A percentile compares a stretch with the other conserved stretches of the same genome.
Conservation (phyloP, 37 sponge, comb jelly and placozoan genomes). For the Cliona cf. orientalis region DNA sequence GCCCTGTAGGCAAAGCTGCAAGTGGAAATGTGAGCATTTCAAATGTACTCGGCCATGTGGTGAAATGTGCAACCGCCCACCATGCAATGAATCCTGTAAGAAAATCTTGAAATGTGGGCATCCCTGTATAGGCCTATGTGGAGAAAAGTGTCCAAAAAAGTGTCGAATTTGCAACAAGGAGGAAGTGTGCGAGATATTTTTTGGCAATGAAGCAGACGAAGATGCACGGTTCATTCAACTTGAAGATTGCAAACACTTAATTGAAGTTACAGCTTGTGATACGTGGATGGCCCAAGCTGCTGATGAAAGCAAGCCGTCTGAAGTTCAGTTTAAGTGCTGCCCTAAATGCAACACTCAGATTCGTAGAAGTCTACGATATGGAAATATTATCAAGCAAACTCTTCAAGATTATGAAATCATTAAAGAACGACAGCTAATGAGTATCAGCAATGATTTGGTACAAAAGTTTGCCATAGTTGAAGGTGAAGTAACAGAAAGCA, state of each 20-base stretch:
- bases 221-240: conserved; percentile 83
- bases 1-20: conserved; percentile 75
- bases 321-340: conserved; percentile 75
- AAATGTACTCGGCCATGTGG: conserved; percentile 79
- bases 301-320: too few species aligned
- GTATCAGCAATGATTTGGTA: not conserved
- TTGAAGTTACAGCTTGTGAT: conserved; percentile 82
- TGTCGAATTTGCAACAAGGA: conserved; percentile 73
- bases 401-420: conserved; percentile 65
- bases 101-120: conserved; percentile 73
- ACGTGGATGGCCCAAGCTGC: conserved; percentile 89
- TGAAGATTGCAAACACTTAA: conserved; percentile 84
- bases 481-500: not conserved
- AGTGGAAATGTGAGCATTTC: conserved; percentile 83
- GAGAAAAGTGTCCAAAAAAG: conserved; percentile 79
- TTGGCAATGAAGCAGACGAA: conserved; percentile 84
- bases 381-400: conserved; percentile 72
- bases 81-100: conserved; percentile 51
- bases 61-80: conserved; percentile 76
- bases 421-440: conserved; percentile 42
- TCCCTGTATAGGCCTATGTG: conserved; percentile 91
- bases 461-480: not conserved
- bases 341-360: conserved; percentile 82
- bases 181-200: conserved; percentile 81
- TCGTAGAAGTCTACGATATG: conserved; percentile 79